phyloP scores from a whole-genome alignment of 2,888 invertebrate genomes.

The Nomada flava region DNA sequence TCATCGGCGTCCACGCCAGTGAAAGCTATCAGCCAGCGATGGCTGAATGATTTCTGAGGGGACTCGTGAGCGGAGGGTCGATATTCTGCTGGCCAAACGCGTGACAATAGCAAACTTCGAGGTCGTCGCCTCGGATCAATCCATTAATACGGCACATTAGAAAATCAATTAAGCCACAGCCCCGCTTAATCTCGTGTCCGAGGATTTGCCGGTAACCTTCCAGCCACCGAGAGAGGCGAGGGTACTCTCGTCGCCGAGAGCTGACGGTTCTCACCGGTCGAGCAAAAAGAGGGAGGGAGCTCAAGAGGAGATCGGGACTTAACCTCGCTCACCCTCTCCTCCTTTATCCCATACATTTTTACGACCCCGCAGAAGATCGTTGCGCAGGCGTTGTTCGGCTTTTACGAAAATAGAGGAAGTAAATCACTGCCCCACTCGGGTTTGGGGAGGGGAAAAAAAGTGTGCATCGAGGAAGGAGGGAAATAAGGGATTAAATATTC shows the following conservation, averaged over 20 bases:
- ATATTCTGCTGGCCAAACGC: slow-evolving; percentile 38
- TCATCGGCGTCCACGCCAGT: slow-evolving; percentile 52
- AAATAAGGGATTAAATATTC: no score
- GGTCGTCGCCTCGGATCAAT: slow-evolving; percentile 56
- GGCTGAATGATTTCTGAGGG: slow-evolving; percentile 37
- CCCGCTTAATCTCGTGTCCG: slow-evolving; percentile 62
- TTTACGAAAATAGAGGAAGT: slow-evolving; percentile 46
- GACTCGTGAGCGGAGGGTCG: slow-evolving; percentile 12
- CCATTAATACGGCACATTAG: slow-evolving; percentile 65
- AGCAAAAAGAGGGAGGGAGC: slow-evolving; percentile 2
- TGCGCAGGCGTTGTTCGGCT: slow-evolving; percentile 49
- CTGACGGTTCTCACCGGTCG: slow-evolving; percentile 38
- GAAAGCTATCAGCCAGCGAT: slow-evolving; percentile 41
- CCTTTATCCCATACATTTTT: slow-evolving; percentile 65
- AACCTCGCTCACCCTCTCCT: neutral
- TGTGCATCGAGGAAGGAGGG: neutral
- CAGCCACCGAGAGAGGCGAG: slow-evolving; percentile 22
- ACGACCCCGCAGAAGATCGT: slow-evolving; percentile 48
- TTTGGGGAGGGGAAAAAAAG: slow-evolving; percentile 2
- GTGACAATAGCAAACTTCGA: slow-evolving; percentile 57
- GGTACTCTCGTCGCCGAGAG: slow-evolving; percentile 29
- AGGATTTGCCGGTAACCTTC: slow-evolving; percentile 60
- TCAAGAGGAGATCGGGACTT: slow-evolving; percentile 27
- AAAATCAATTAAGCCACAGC: slow-evolving; percentile 66
- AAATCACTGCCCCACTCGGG: slow-evolving; percentile 21